A percentile compares a stretch with the other conserved stretches of the same genome.
Conservation (phyloP, 2,888 invertebrate genomes). For the Gymnoscelis rufifasciata region DNA sequence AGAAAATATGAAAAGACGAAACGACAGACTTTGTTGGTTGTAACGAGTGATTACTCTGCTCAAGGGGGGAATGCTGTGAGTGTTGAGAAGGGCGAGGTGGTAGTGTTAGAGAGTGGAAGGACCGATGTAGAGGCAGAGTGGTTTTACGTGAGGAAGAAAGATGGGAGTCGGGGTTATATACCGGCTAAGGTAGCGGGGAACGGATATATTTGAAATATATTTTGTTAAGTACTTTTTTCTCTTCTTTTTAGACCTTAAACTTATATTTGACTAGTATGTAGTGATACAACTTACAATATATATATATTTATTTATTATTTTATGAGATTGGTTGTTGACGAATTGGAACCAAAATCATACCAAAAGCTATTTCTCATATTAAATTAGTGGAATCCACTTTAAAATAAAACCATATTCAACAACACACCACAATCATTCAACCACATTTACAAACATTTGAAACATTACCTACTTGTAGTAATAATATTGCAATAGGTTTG, state of each 20-base stretch:
- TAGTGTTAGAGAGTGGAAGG: conserved; percentile 77
- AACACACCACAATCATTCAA: too few relatives aligned
- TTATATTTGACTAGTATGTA: too few relatives aligned
- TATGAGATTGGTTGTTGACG: too few relatives aligned
- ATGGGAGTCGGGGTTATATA: conserved; percentile 86
- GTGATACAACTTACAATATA: too few relatives aligned
- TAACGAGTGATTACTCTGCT: conserved; percentile 81
- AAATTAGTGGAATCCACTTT: too few relatives aligned
- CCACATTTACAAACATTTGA: too few relatives aligned
- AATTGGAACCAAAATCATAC: too few relatives aligned
- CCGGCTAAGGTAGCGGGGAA: conserved; percentile 88
- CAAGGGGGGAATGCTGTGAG: conserved; percentile 78
- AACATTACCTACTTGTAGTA: too few relatives aligned
- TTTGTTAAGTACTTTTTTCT: conserved; percentile 15
- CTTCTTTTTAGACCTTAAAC: conserved; percentile 5
- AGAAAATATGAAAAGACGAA: conserved; percentile 37
- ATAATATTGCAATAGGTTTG: too few relatives aligned
- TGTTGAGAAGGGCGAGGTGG: conserved; percentile 86
- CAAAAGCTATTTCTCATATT: too few relatives aligned
- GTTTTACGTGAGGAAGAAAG: conserved; percentile 86
- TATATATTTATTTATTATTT: too few relatives aligned
- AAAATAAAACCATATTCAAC: too few relatives aligned
- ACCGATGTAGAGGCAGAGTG: conserved; percentile 82
- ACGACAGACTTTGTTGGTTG: conserved; percentile 84
- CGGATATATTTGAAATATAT: conserved; percentile 81